Base-by-base conservation (phyloP, 2,888 invertebrate species). In the Patella caerulea region DNA sequence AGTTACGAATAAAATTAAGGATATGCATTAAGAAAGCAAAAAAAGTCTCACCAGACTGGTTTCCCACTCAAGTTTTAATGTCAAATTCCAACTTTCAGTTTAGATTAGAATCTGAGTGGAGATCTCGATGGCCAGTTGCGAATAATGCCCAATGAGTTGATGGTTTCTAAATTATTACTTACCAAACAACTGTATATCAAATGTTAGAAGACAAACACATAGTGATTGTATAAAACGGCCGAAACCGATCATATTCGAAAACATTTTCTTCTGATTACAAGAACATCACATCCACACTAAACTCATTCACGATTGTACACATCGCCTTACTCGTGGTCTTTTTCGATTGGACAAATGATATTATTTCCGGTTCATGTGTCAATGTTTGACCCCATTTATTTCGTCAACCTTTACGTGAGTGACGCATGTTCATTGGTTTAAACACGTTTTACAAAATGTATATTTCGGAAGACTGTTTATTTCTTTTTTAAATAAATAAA, bases 321-420 rank as follows among this genome's bases (percentile, higher is more conserved):
- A 74, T 45, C 71, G 75, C 71, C 80, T 75, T 82, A 83, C 82
- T 86, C 87, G 87, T 87, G 87, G 85, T 82, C 72, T 79, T 78
- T 77, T 81, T 79, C 81, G 84, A 87, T 87, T 87, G 86, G 86
- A 71, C 78, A 70, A 74, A 45, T 45, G 45, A 45, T 45, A 45
- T 45, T 45, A 45, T 9, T 45, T 45, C 45, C 45, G 45, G 45
- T 7, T 45, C 45, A 45, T 45, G 45, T 45, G 45, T 45, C 45
- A 45, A 9, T 45, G 45, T 4, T 4, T 45, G 45, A 45, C 45
- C 45, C 45, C 45, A 45, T 45, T 45, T 45, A 45, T 5, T 45
- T 45, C 45, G 45, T 7, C 9, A 45, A 45, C 7, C 9, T 45
- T 45, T 34, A 34, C 34, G 34, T 34, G 5, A 34, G 34, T 7